Base-by-base conservation (phyloP, 2,797 vertebrate genomes). In the Leptoclinus maculatus region DNA sequence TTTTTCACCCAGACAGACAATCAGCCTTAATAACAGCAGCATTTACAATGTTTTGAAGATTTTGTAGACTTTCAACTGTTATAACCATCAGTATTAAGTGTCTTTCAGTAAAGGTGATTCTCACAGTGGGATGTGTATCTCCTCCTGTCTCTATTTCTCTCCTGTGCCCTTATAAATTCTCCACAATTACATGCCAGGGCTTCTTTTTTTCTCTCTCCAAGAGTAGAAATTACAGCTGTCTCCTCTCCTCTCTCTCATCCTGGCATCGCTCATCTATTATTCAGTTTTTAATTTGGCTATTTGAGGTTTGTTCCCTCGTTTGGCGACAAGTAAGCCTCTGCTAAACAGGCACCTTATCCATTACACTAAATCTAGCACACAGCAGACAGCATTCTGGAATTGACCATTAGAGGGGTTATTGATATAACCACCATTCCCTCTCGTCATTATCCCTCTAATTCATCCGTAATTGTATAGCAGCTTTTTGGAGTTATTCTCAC, bases 261-360 rank as follows among this genome's bases (percentile, higher is more conserved):
- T 87, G 87, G 90, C 88, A 93, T 95, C 92, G 75, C 93, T 95
- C 95, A 95, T 96, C 93, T 95, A 96, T 95, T 95, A 96, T 96
- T 96, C 93, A 96, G 93, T 89, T 95, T 95, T 95, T 95, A 95
- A 96, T 95, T 95, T 95, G 94, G 91, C 94, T 94, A 93, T 96
- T 95, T 93, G 94, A 95, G 94, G 93, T 95, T 94, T 94, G 91
- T 92, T 93, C 93, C 92, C 93, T 94, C 91, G 86, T 95, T 94
- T 94, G 91, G 92, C 90, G 93, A 91, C 93, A 92, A 93, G 92
- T 92, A 92, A 93, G 91, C 89, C 90, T 90, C 89, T 88, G 92
- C 92, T 94, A 94, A 94, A 95, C 89, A 92, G 90, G 90, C 92
- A 94, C 91, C 94, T 94, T 94, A 94, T 95, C 90, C 93, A 95